Evolutionary conservation across 2,888 invertebrate genomes (phyloP), one percentile per base, ranked within the genome.

Genomic region (Shargacucullia verbasci): DNA sequence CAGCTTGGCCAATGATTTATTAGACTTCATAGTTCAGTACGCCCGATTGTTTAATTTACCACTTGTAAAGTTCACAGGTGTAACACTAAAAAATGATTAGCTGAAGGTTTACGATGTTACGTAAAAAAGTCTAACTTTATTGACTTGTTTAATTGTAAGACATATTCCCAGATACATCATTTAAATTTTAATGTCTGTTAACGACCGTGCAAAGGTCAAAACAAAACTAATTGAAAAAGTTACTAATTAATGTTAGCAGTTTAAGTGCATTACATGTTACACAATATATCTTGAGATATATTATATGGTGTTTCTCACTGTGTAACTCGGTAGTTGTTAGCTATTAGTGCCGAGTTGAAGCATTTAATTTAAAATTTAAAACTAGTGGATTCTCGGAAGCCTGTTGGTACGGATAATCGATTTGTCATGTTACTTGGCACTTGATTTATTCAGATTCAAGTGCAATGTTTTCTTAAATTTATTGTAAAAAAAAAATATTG

Each of bases 1-100:
- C 67, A 68, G 76, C 58, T 73, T 76, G 56, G 56, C 57, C 61
- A 76, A 79, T 84, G 80, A 86, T 85, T 83, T 81, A 84, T 80
- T 67, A 47, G 27, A 50, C 31, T 41, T 44, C 43, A 40, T 29
- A n/a, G n/a, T n/a, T 55, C 14, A 50, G 38, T 65, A 47, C 37
- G 15, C 52, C 12, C 5, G 43, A 35, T 31, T 56, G 46, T 47
- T 59, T 47, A 49, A 44, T 61, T 14, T 54, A 62, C 50, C 15
- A 45, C 49, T 70, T 61, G 64, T 61, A 69, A 73, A 75, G 73
- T 73, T 76, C 71, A 75, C 59, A 60, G 44, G 27, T 61, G 58
- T 58, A 52, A 55, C 66, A 50, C 56, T 69, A 62, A 57, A 63
- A 73, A 70, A 64, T 66, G 43, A 65, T 70, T 58, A 60, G 47